phyloP scores from a whole-genome alignment of 1,140 invertebrate species.

The Diabrotica undecimpunctata region DNA sequence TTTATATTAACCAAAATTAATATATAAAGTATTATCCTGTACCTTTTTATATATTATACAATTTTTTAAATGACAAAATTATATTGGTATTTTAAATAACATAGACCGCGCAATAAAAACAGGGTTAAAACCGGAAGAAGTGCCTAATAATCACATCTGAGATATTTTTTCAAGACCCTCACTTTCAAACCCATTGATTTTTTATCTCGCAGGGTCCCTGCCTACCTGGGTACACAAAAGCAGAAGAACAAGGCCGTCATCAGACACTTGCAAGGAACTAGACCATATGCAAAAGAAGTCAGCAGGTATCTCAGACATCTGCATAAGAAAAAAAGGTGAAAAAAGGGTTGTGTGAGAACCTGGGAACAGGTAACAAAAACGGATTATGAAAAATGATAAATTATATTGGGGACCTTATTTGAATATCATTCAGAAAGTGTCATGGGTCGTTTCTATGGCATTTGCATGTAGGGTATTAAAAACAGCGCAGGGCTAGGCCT shows the following conservation, averaged over 20 bases:
- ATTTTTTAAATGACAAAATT: too few species aligned
- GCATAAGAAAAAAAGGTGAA: slow-evolving; percentile 27
- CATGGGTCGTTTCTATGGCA: slow-evolving; percentile 39
- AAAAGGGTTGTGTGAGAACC: slow-evolving; percentile 31
- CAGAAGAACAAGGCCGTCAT: slow-evolving; percentile 22
- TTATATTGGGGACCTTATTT: slow-evolving; percentile 42
- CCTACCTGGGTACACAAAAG: slow-evolving; percentile 29
- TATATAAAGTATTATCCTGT: too few species aligned
- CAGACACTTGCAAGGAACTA: slow-evolving; percentile 30
- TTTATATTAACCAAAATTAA: too few species aligned
- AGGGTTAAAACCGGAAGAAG: slow-evolving; percentile 18
- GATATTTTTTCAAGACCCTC: slow-evolving; percentile 12
- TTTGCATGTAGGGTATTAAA: slow-evolving; percentile 37
- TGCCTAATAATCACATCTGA: slow-evolving; percentile 16
- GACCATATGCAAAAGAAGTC: slow-evolving; percentile 42
- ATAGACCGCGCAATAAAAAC: background rate
- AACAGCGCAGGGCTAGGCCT: slow-evolving; percentile 4
- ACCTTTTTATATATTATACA: too few species aligned
- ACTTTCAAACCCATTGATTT: slow-evolving; percentile 26
- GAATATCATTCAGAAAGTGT: slow-evolving; percentile 46
- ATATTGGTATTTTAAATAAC: background rate
- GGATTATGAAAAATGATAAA: slow-evolving; percentile 43
- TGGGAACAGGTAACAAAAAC: slow-evolving; percentile 36
- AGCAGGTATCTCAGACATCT: slow-evolving; percentile 41
- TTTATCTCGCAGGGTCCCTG: slow-evolving; percentile 20